Evolutionary conservation across 2,888 invertebrate genomes (phyloP).

Genomic region (Orchesellides sinensis): DNA sequence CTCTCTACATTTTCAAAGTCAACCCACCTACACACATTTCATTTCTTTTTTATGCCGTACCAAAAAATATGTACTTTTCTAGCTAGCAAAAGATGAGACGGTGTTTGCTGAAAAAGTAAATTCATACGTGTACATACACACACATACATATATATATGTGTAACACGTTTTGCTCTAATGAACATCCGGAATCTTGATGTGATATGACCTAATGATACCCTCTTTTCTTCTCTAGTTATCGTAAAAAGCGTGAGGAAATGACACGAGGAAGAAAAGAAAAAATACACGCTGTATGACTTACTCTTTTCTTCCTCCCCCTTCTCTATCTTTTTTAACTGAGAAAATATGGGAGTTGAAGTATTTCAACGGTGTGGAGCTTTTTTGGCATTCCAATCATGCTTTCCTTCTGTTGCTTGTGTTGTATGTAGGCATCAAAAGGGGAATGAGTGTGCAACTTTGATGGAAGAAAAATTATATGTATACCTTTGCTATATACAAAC

Average conservation of each 20-base stretch:
- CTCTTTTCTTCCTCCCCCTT: conserved; percentile 19
- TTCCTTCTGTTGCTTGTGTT: conserved; percentile 44
- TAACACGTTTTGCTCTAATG: conserved; percentile 68
- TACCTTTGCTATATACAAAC: too few relatives aligned
- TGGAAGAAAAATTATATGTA: background rate
- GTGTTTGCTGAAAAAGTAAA: background rate
- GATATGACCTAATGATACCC: conserved; percentile 67
- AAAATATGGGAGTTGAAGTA: conserved; percentile 66
- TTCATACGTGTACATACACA: too few relatives aligned
- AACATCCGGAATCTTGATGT: conserved; percentile 67
- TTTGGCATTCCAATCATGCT: conserved; percentile 62
- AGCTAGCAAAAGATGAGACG: conserved; percentile 30
- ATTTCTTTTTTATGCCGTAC: conserved; percentile 4
- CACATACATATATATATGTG: conserved; percentile 34
- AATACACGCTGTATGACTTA: conserved; percentile 11
- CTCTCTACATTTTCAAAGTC: conserved; percentile 23
- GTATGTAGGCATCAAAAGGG: conserved; percentile 29
- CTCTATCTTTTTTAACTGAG: conserved; percentile 26
- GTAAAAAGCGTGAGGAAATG: conserved; percentile 57
- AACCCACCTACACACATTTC: conserved; percentile 15
- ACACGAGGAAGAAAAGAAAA: conserved; percentile 44
- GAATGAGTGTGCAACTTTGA: conserved; percentile 20
- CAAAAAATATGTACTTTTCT: conserved; percentile 40
- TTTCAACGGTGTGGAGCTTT: conserved; percentile 58
- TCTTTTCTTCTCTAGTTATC: conserved; percentile 37